A percentile compares a stretch with the other conserved stretches of the same genome.
These are phyloP conservation scores for Xanthorhoe spadicearia DNA, from an alignment of 2,888 invertebrate genomes.

Conservation along the genomic window DNA sequence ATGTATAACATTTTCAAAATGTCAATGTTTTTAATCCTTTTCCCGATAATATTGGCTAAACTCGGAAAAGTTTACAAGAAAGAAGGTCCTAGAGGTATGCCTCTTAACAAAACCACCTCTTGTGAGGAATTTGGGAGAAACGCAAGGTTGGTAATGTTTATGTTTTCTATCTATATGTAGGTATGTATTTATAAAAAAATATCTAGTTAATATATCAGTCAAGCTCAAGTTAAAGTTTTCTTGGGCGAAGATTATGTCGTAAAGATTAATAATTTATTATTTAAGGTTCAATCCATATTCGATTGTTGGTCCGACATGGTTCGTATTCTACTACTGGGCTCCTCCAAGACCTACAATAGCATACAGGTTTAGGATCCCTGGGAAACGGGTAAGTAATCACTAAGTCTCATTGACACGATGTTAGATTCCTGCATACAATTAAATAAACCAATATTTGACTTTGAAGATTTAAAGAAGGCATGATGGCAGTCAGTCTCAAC, in stretches of 20 bases:
- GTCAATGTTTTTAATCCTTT: not conserved
- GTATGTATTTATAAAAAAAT: no score
- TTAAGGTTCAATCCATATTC: conserved; percentile 62
- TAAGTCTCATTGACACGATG: no score
- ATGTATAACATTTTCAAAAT: not conserved
- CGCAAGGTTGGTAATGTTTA: conserved; percentile 47
- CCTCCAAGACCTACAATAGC: conserved; percentile 22
- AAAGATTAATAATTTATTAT: not conserved
- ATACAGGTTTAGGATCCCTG: conserved; percentile 53
- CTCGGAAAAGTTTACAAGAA: conserved; percentile 15
- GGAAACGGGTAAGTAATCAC: conserved; percentile 50
- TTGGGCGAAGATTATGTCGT: no score
- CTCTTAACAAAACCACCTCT: conserved; percentile 47
- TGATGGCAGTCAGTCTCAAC: no score
- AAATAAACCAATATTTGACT: no score
- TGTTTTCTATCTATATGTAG: no score
- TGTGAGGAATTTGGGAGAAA: conserved; percentile 60
- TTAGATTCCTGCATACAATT: no score
- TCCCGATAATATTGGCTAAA: conserved; percentile 11
- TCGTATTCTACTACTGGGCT: conserved; percentile 66
- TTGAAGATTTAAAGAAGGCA: no score
- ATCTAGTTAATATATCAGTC: no score
- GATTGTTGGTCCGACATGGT: conserved; percentile 57
- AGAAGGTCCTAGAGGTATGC: conserved; percentile 48
- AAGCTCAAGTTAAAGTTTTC: no score